Percentiles rank a stretch among this genome's conserved stretches.
These are phyloP conservation scores for human DNA, from an alignment of 2,113 vertebrate genomes.

Conservation along the genomic window DNA sequence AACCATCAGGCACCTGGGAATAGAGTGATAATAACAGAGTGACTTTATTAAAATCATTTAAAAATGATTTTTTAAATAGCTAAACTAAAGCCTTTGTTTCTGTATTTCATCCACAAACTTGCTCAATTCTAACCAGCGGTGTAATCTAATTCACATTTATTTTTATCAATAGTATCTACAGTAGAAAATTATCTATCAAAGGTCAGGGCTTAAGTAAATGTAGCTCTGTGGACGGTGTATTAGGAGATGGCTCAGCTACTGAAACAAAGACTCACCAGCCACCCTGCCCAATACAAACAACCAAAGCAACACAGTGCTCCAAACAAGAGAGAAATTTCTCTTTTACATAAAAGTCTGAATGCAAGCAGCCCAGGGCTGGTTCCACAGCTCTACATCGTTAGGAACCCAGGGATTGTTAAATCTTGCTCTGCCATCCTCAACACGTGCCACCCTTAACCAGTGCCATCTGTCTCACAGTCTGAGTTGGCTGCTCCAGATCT, in stretches of 20 bases:
- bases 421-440: neutral
- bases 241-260: neutral
- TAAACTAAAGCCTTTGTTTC: neutral
- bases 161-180: slow-evolving; percentile 21
- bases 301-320: neutral
- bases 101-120: neutral
- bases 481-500: neutral
- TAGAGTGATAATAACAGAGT: neutral
- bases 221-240: neutral
- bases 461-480: neutral
- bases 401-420: neutral
- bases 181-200: slow-evolving; percentile 8
- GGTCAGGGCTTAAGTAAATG: neutral
- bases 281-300: neutral
- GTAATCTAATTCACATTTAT: neutral
- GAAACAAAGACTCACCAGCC: neutral
- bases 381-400: neutral
- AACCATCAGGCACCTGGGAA: neutral
- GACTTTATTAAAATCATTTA: too few species aligned
- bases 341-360: neutral
- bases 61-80: neutral
- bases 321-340: neutral
- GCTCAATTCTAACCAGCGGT: slow-evolving; percentile 17
- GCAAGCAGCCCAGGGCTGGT: neutral
- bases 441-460: neutral